Conservation (phyloP, 2,888 invertebrate species). For the Rhamnusium bicolor region DNA sequence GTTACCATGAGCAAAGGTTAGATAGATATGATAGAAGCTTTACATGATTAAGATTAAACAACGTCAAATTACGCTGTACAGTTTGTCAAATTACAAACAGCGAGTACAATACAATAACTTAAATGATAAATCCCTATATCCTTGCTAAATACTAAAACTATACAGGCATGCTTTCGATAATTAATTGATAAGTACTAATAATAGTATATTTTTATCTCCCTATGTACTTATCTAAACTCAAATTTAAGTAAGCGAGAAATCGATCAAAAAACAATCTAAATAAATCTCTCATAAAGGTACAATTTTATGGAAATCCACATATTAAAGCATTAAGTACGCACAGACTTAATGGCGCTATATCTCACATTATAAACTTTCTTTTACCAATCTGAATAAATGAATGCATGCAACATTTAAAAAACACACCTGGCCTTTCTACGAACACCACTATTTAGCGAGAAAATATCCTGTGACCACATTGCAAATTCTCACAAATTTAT, state of each 20-base stretch:
- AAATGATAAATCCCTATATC: no score
- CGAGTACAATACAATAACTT: no score
- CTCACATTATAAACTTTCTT: not conserved
- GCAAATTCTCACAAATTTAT: not conserved
- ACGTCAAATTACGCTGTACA: no score
- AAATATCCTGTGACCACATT: constrained; percentile 32
- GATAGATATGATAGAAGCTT: no score
- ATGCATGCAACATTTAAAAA: not conserved
- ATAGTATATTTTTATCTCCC: not conserved
- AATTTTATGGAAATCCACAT: not conserved
- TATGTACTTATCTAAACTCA: not conserved
- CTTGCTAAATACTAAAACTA: no score
- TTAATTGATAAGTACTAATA: no score
- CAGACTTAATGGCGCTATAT: not conserved
- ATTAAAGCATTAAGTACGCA: not conserved
- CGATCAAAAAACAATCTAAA: constrained; percentile 1
- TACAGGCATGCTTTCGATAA: no score
- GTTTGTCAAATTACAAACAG: no score
- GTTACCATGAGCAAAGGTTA: no score
- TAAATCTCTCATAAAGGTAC: not conserved
- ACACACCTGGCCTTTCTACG: constrained; percentile 31
- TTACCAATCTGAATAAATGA: not conserved
- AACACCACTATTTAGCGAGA: constrained; percentile 5
- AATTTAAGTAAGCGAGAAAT: not conserved
- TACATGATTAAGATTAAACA: no score